Evolutionary conservation across 1,140 invertebrate genomes (phyloP).

Genomic region (Anadara kagoshimensis): DNA sequence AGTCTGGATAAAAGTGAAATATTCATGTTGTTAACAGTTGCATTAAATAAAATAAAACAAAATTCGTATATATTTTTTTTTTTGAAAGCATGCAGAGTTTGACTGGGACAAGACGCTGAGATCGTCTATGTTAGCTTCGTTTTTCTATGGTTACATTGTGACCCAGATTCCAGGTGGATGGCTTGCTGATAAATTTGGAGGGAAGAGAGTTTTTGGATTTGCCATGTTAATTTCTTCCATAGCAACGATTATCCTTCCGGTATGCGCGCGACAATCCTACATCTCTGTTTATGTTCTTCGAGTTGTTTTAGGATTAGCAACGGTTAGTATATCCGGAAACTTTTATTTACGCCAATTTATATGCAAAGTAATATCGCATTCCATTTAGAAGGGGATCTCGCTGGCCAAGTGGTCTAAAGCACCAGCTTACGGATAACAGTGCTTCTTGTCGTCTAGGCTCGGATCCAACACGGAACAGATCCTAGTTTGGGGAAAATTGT

Average conservation of each 20-base stretch:
- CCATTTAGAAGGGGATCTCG: no score
- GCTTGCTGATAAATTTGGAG: slow-evolving; percentile 59
- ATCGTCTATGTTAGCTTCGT: slow-evolving; percentile 10
- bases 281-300: slow-evolving; percentile 34
- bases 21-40: no score
- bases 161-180: slow-evolving; percentile 67
- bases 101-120: slow-evolving; percentile 83
- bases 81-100: slow-evolving; percentile 78
- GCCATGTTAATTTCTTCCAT: slow-evolving; percentile 41
- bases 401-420: no score
- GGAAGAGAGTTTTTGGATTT: slow-evolving; percentile 55
- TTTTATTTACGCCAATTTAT: no score
- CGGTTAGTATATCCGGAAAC: slow-evolving; percentile 27
- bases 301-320: slow-evolving; percentile 44
- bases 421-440: no score
- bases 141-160: slow-evolving; percentile 22
- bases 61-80: no score
- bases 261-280: slow-evolving; percentile 34
- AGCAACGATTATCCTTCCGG: slow-evolving; percentile 41
- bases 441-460: no score
- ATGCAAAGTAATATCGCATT: no score
- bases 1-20: no score
- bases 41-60: no score
- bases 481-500: no score
- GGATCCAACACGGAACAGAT: no score